Base-by-base conservation (phyloP, 2,113 vertebrate species). In the Mustela nigripes region DNA sequence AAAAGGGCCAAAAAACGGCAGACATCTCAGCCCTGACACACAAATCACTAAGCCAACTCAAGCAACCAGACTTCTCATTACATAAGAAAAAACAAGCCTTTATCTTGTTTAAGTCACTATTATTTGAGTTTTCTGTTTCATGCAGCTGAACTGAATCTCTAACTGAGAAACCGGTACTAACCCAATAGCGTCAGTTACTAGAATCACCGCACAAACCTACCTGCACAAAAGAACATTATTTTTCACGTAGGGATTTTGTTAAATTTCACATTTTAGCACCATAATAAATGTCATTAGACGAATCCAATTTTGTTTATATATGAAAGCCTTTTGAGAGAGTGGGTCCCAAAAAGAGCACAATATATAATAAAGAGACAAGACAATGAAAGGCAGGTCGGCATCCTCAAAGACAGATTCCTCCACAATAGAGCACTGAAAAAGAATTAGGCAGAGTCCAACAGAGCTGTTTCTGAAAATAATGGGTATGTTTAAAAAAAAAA, bases 381-480 rank as follows among this genome's bases (percentile, higher is more conserved):
- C 39, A 74, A 50, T 76, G 24, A 80, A 42, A 45, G 65, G 36
- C 94, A 94, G 36, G 79, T 91, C 78, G 73, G 73, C 80, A 69
- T 80, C 26, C 69, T 92, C n/a, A 87, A 71, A 90, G 39, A 73
- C 11, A 89, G 67, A 74, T 74, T 73, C 62, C n/a, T 94, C 60
- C 76, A 86, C 56, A 91, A 63, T 8, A 73, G 42, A 86, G 65
- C 58, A 24, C 48, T 90, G 67, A 85, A 83, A 73, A 85, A 82
- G 36, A 94, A 92, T 76, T 71, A 90, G 36, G 63, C 60, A 81
- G 26, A 88, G 42, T 84, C 84, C 91, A 58, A 53, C 83, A 63
- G 69, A 94, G 91, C 39, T 84, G 76, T 36, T 95, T 84, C 94
- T 95, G 80, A 95, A 97, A 95, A 94, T 85, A 95, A 94, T n/a